Evolutionary conservation across 2,113 vertebrate species (phyloP), one percentile per base, ranked within the genome.

Genomic region (Rhizomys pruinosus): DNA sequence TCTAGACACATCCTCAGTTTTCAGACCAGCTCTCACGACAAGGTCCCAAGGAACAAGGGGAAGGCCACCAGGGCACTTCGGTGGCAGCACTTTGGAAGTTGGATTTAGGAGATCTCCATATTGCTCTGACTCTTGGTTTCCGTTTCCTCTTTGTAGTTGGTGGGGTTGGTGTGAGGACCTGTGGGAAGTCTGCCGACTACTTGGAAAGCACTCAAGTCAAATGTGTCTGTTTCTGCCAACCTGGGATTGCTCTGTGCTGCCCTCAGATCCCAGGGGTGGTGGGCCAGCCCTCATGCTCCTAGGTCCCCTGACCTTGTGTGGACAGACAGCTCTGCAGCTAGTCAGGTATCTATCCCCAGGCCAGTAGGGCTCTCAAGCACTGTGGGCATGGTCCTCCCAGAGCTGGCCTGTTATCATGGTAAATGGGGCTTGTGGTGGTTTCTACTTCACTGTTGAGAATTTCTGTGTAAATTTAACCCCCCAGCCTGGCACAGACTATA

Each of bases 11-110:
- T 29, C 57, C 52, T 73, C 69, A 7, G 4, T 72, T 57, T 63
- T 61, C 34, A 6, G 6, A 9, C 71, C 44, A 4, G 0, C 0
- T 1, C 61, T 27, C 0, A 66, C 37, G 52, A 66, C 37, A 39
- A 74, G 71, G 42, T 72, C 68, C 68, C 52, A 23, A 32, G 69
- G 55, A 66, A n/a, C 25, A 52, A 7, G 74, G 44, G 72, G 47
- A 59, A 84, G 32, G 9, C 64, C 23, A 34, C 37, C 34, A 0
- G 32, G 34, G 74, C 78, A 8, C 72, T 34, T 37, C 29, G 64
- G 9, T 63, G 77, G 82, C 72, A 84, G 44, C 22, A 2, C 44
- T 84, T 92, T 20, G 52, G 55, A 74, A 16, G 66, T 25, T 57
- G 47, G 71, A 87, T 72, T 71, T 32, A 23, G n/a, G 77, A 47